Evolutionary conservation across 2,888 invertebrate genomes (phyloP), one percentile per base, ranked within the genome.

Genomic region (Asteroscopus sphinx): DNA sequence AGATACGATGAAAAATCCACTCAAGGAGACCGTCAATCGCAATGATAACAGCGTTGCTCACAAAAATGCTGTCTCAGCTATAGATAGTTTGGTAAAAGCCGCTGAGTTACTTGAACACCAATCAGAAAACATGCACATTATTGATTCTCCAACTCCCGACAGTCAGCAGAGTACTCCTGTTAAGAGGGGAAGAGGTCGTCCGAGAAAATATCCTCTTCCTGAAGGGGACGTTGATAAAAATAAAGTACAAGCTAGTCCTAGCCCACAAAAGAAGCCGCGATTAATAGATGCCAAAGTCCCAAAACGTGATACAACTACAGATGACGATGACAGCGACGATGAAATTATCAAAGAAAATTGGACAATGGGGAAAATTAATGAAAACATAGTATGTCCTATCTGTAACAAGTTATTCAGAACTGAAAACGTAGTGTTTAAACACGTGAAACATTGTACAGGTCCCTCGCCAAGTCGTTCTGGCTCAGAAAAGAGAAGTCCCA

Each of bases 351-450:
- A 84, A 78, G 93, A 92, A 81, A 93, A 93, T 76, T 94, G 93
- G 94, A 93, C 93, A 1, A 93, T 93, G 93, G 94, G 94, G n/a
- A 94, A 93, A 85, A 94, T 94, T 39, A 93, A 94, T 75, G 94
- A 94, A 74, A 93, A 94, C 61, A 94, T 94, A 37, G 87, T 94
- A 15, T 94, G 94, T 62, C 94, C 94, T 8, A 94, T 94, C 61
- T 94, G 94, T 61, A 87, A 87, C 62, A 94, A 94, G 80, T 76
- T 94, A 15, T 94, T 94, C 73, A 85, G 94, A 62, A 92, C 94
- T 17, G 93, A 94, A 79, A 94, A 94, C 62, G 94, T 94, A 21
- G 92, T 94, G 36, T 93, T 93, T 58, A 94, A 94, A 83, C 94
- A 94, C 60, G 94, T 94, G 0, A 94, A 94, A 76, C 94, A 94